phyloP scores from a whole-genome alignment of 2,888 invertebrate genomes.

The Lathronympha strigana region DNA sequence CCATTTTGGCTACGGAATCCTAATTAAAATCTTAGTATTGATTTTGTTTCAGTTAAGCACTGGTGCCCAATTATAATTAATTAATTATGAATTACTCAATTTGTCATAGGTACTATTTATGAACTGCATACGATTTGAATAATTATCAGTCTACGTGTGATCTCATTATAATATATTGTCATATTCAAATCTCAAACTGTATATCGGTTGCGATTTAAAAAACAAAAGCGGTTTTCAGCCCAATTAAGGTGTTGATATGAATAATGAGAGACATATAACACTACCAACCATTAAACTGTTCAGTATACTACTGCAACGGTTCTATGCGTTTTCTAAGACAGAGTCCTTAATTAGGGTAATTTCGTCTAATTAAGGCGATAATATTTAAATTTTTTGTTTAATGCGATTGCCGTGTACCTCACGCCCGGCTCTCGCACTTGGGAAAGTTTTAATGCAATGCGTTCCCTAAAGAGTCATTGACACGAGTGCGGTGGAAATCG shows the following conservation, averaged over 20 bases:
- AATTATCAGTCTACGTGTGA: background rate
- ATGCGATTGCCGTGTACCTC: constrained; percentile 68
- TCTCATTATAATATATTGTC: background rate
- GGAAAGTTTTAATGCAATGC: constrained; percentile 72
- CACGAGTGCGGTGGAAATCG: constrained; percentile 47
- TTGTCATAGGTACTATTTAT: too few species aligned
- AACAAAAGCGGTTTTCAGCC: background rate
- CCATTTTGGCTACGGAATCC: too few species aligned
- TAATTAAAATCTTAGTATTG: too few species aligned
- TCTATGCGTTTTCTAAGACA: constrained; percentile 10
- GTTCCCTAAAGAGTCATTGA: constrained; percentile 51
- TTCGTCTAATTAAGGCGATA: constrained; percentile 34
- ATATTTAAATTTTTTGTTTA: constrained; percentile 64
- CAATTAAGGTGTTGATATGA: constrained; percentile 14
- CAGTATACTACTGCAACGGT: background rate
- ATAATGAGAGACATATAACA: background rate
- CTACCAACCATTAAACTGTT: background rate
- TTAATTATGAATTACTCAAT: too few species aligned
- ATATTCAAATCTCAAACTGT: constrained; percentile 7
- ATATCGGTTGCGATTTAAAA: constrained; percentile 4
- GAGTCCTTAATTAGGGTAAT: constrained; percentile 26
- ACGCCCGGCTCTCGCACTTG: constrained; percentile 15
- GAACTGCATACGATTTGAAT: background rate
- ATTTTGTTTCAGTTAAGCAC: too few species aligned
- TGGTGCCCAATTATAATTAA: too few species aligned